Evolutionary conservation across 1,140 invertebrate genomes (phyloP).

Genomic region (Drosophila equinoxialis): DNA sequence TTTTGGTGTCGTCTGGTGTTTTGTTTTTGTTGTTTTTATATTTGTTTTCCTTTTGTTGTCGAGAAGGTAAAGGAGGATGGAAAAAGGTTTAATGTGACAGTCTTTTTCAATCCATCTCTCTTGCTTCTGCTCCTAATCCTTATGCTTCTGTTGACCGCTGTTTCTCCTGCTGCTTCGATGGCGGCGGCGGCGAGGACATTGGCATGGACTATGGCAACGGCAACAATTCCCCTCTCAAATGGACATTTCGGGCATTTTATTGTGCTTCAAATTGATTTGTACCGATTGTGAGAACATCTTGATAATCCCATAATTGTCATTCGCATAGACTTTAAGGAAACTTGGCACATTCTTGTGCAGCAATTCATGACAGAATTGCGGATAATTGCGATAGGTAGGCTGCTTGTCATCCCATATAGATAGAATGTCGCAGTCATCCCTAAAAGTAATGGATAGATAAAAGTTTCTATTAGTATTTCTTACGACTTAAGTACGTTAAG

Average conservation of each 20-base stretch:
- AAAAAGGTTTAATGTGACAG: not conserved
- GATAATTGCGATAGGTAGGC: conserved; percentile 76
- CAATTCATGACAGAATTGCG: conserved; percentile 79
- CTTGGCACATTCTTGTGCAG: conserved; percentile 78
- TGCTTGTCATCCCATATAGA: conserved; percentile 81
- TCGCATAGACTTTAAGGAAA: conserved; percentile 78
- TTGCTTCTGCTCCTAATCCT: not conserved
- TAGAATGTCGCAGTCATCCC: conserved; percentile 75
- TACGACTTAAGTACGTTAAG: no score
- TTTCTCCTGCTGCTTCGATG: not conserved
- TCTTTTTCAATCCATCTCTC: not conserved
- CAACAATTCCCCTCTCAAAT: conserved; percentile 52
- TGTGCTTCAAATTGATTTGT: conserved; percentile 79
- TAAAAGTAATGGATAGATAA: conserved; percentile 23
- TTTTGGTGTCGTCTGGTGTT: conserved; percentile 2
- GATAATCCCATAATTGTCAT: conserved; percentile 76
- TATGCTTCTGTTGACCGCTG: not conserved
- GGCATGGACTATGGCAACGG: not conserved
- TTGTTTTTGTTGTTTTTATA: not conserved
- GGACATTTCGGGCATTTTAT: conserved; percentile 79
- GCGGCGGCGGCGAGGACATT: not conserved
- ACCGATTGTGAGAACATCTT: conserved; percentile 83
- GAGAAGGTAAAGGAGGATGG: not conserved
- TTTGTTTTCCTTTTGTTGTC: not conserved
- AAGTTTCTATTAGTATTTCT: not conserved